A percentile compares a stretch with the other conserved stretches of the same genome.
Conservation (phyloP, 2,888 invertebrate species). For the Alviniconcha strummeri region DNA sequence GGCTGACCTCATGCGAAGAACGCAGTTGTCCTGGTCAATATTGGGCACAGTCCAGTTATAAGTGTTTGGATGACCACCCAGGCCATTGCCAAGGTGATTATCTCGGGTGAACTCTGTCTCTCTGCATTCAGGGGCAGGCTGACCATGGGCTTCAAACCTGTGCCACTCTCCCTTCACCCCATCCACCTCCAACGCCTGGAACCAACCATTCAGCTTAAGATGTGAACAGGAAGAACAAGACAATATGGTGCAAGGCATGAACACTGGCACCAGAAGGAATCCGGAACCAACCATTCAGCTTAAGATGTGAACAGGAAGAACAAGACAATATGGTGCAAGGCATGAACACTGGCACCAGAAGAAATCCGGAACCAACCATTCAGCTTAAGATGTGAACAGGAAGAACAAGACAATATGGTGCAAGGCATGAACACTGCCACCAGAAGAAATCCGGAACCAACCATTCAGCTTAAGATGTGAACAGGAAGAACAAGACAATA, state of each 20-base stretch:
- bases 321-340: too few species aligned
- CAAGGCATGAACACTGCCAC: too few species aligned
- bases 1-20: constrained; percentile 67
- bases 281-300: too few species aligned
- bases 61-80: constrained; percentile 65
- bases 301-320: too few species aligned
- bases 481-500: too few species aligned
- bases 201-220: neutral
- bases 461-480: too few species aligned
- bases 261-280: neutral
- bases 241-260: neutral
- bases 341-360: too few species aligned
- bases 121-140: constrained; percentile 70
- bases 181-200: constrained; percentile 28
- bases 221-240: neutral
- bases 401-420: too few species aligned
- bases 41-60: constrained; percentile 73
- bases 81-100: constrained; percentile 72
- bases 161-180: constrained; percentile 63
- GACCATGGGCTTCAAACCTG: constrained; percentile 64
- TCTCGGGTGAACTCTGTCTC: constrained; percentile 71
- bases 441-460: too few species aligned
- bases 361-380: too few species aligned
- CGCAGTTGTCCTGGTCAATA: constrained; percentile 65
- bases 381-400: too few species aligned